A percentile compares a stretch with the other conserved stretches of the same genome.
Evolutionary conservation across 1,140 invertebrate genomes (phyloP).

Genomic region (Aphis gossypii): DNA sequence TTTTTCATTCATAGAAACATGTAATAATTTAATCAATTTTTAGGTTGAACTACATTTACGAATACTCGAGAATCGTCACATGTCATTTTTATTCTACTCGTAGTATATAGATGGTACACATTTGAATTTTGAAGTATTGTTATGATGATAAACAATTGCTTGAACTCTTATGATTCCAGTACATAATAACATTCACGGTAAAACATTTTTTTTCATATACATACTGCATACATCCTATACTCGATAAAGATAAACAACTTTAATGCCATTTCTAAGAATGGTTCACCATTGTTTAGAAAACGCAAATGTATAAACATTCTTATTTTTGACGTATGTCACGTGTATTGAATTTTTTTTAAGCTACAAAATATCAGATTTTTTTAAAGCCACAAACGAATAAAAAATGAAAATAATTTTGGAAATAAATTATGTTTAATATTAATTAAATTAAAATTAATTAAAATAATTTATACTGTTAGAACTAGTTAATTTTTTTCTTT

Average conservation of each 20-base stretch:
- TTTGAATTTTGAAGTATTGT: not conserved
- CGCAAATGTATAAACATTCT: conserved; percentile 24
- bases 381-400: not conserved
- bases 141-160: not conserved
- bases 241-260: conserved; percentile 14
- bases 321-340: not conserved
- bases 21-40: not conserved
- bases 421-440: not conserved
- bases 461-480: not conserved
- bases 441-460: not conserved
- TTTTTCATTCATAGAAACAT: too few species aligned
- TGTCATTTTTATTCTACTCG: not conserved
- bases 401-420: not conserved
- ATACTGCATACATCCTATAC: not conserved
- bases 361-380: not conserved
- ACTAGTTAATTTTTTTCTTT: not conserved
- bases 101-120: not conserved
- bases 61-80: not conserved
- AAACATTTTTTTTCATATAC: not conserved
- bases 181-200: not conserved
- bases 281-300: not conserved
- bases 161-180: not conserved
- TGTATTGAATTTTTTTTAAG: not conserved
- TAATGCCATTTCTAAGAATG: not conserved
- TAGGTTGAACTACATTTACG: not conserved